phyloP scores from a whole-genome alignment of 2,888 invertebrate genomes.

The Thecophora atra region DNA sequence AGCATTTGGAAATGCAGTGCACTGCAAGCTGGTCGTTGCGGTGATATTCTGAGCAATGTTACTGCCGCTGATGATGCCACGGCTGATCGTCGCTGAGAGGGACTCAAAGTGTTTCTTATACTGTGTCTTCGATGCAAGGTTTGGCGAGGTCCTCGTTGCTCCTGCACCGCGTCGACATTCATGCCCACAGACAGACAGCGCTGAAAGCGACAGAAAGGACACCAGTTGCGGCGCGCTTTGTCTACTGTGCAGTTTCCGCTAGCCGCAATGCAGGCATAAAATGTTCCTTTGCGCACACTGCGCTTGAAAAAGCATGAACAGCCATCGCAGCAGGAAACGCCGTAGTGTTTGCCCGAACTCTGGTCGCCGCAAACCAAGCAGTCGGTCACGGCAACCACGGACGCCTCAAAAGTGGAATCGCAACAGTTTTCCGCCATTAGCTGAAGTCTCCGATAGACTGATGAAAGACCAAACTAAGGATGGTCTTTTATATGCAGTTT shows the following conservation, averaged over 20 bases:
- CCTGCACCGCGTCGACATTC: conserved; percentile 85
- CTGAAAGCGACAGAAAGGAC: conserved; percentile 82
- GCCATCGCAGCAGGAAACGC: conserved; percentile 86
- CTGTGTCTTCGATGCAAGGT: not conserved
- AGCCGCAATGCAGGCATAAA: conserved; percentile 82
- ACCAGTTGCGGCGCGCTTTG: conserved; percentile 87
- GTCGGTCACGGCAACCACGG: conserved; percentile 28
- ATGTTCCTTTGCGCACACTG: conserved; percentile 77
- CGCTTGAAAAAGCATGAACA: conserved; percentile 92
- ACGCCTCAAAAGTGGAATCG: conserved; percentile 25
- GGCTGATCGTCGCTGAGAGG: conserved; percentile 11
- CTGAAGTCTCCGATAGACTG: conserved; percentile 28
- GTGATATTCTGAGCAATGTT: not conserved
- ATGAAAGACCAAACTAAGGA: conserved; percentile 29
- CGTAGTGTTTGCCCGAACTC: conserved; percentile 86
- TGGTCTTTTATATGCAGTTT: conserved; percentile 38
- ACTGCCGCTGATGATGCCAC: not conserved
- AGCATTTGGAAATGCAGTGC: conserved; percentile 69
- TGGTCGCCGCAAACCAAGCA: conserved; percentile 86
- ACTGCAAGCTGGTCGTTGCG: conserved; percentile 42
- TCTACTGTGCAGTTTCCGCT: conserved; percentile 80
- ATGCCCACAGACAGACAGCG: conserved; percentile 81
- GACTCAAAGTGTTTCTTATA: conserved; percentile 3
- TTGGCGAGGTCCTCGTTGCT: conserved; percentile 80
- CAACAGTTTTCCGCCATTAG: conserved; percentile 32